These are phyloP conservation scores for Idaea dimidiata DNA, from an alignment of 2,888 invertebrate species.

Conservation along the genomic window DNA sequence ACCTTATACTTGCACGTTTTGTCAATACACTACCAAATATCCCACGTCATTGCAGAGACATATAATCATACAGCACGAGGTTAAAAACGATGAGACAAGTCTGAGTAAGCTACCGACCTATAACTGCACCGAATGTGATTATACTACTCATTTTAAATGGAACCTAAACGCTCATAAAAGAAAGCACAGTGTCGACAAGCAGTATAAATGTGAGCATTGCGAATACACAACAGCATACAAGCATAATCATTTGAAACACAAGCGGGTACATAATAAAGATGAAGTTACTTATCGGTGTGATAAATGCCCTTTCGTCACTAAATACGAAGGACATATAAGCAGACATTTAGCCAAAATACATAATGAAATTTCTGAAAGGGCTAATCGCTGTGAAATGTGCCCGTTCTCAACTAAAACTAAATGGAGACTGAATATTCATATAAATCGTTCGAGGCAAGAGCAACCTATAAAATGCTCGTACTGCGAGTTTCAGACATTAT, in stretches of 20 bases:
- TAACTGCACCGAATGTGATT: conserved; percentile 31
- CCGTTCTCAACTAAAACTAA: conserved; percentile 52
- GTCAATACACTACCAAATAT: conserved; percentile 53
- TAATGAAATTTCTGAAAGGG: conserved; percentile 50
- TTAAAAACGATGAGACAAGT: conserved; percentile 21
- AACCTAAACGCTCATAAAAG: conserved; percentile 41
- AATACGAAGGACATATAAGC: conserved; percentile 55
- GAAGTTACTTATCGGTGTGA: conserved; percentile 45
- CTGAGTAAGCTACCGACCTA: conserved; percentile 2
- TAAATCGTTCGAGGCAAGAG: conserved; percentile 44
- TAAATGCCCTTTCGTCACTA: conserved; percentile 55
- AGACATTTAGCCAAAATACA: conserved; percentile 60
- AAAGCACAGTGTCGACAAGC: conserved; percentile 32
- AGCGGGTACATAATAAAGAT: conserved; percentile 36
- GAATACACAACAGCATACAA: conserved; percentile 40
- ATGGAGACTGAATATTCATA: conserved; percentile 58
- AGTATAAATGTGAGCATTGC: conserved; percentile 41
- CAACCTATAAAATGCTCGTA: conserved; percentile 40
- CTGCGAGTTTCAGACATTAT: conserved; percentile 52
- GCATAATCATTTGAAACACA: conserved; percentile 44
- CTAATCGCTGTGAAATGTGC: conserved; percentile 51
- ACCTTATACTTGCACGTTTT: conserved; percentile 41
- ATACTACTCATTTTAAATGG: conserved; percentile 34
- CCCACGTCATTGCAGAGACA: conserved; percentile 48
- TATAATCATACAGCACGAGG: conserved; percentile 42